These are phyloP conservation scores for Nettapus auritus DNA, from an alignment of 2,113 vertebrate genomes.

Conservation along the genomic window DNA sequence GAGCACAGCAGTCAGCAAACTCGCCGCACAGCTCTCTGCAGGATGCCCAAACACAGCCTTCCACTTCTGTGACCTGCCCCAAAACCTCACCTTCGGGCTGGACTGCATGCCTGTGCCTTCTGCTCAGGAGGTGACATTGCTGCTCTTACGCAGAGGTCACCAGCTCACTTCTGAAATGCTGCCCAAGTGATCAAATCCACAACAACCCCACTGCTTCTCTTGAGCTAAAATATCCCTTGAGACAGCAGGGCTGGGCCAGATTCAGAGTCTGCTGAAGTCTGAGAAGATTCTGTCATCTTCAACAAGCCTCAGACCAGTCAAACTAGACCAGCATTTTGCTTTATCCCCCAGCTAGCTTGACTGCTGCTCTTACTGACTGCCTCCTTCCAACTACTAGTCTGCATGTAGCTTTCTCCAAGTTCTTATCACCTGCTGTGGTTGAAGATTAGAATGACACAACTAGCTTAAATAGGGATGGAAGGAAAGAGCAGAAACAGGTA, in stretches of 20 bases:
- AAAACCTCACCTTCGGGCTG: background rate
- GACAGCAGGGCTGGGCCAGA: too few relatives aligned
- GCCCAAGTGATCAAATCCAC: background rate
- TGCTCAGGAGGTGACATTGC: background rate
- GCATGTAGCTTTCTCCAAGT: accelerated
- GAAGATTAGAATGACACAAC: background rate
- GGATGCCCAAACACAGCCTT: background rate
- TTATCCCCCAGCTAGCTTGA: background rate
- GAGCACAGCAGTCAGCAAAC: background rate
- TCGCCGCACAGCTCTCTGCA: background rate
- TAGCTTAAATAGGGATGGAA: background rate
- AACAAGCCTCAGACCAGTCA: background rate
- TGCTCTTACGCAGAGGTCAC: background rate
- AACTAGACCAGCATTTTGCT: background rate
- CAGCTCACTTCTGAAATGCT: too few relatives aligned
- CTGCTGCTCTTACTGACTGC: background rate
- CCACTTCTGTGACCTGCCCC: background rate
- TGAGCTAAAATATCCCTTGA: background rate
- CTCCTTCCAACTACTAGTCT: background rate
- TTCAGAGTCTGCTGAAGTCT: background rate
- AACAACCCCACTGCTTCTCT: background rate
- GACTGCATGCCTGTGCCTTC: accelerated
- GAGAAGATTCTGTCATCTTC: background rate
- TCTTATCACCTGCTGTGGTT: background rate
- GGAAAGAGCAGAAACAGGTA: background rate